Evolutionary conservation across 2,888 invertebrate genomes (phyloP).

Genomic region (Spatulosminthurus flaviceps): DNA sequence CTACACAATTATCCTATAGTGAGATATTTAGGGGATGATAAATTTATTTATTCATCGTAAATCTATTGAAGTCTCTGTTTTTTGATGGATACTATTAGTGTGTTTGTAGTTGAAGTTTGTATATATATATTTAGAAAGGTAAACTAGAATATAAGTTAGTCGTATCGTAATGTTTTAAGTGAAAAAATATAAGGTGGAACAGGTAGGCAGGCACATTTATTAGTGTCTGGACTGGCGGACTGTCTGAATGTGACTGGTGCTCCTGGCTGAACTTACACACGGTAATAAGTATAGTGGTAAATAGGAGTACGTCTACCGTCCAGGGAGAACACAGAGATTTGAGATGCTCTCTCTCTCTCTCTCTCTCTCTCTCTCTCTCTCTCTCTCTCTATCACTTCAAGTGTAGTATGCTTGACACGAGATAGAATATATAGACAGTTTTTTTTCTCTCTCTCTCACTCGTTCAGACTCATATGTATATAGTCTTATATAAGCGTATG

Average conservation of each 20-base stretch:
- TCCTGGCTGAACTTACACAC: not conserved
- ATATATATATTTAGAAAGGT: not conserved
- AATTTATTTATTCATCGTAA: conserved; percentile 13
- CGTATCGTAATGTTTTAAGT: not conserved
- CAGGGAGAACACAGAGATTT: conserved; percentile 18
- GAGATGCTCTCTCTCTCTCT: not conserved
- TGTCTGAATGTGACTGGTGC: conserved; percentile 35
- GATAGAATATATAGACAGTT: not conserved
- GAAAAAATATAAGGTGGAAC: conserved; percentile 29
- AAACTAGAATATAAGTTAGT: not conserved
- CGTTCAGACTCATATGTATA: too few relatives aligned
- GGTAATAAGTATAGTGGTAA: too few relatives aligned
- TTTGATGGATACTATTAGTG: too few relatives aligned
- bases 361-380: conserved; percentile 16
- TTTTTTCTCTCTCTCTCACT: not conserved
- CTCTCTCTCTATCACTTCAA: not conserved
- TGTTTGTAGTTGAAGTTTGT: not conserved
- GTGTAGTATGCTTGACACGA: not conserved
- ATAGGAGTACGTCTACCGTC: not conserved
- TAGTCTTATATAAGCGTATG: too few relatives aligned
- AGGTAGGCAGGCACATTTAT: conserved; percentile 34
- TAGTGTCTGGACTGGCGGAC: conserved; percentile 33
- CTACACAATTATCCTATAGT: not conserved
- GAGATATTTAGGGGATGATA: not conserved
- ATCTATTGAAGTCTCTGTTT: not conserved